Evolutionary conservation across 2,797 vertebrate species (phyloP), one percentile per base, ranked within the genome.

Genomic region (Arctocebus calabarensis): DNA sequence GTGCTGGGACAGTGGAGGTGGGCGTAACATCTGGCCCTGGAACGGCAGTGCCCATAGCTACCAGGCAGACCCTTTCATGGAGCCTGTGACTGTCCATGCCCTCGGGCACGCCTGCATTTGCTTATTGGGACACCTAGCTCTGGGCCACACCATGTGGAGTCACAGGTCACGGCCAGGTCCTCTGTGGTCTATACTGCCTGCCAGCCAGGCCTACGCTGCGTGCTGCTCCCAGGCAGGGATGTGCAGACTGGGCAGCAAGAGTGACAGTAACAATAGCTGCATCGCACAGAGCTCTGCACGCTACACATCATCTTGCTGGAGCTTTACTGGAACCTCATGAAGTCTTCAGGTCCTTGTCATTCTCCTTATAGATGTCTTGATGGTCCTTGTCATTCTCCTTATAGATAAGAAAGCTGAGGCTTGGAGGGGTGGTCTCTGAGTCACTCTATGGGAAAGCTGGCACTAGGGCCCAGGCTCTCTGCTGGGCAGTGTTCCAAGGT

Each of bases 401-500:
- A 20, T 17, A 55, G 88, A 32, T 8, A 32, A 73, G 43, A 75
- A 77, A 84, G 87, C 88, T 23, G 37, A 86, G 62, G 59, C 29
- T 9, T 23, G 0, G 1, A 2, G 23, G 13, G 0, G 5, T 23
- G 20, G n/a, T 22, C 10, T n/a, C 59, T 40, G 52, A 64, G 61
- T 66, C 74, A 27, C 57, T 85, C 62, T 23, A 5, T 20, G 23
- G 78, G 25, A 78, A 22, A 84, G 66, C 40, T 0, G 37, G 48
- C 37, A 20, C 23, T 4, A 0, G 8, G 78, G 34, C 37, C 64
- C 34, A 10, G 37, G 40, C 52, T 34, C 32, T 57, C 29, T 16
- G 73, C 40, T n/a, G 17, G 2, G 0, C 8, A 6, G 19, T 9
- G 5, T 81, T 70, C 23, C 0, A 0, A 34, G 34, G 55, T 6